Base-by-base conservation (phyloP, 2,888 invertebrate genomes). In the Trissoscelio sp. region DNA sequence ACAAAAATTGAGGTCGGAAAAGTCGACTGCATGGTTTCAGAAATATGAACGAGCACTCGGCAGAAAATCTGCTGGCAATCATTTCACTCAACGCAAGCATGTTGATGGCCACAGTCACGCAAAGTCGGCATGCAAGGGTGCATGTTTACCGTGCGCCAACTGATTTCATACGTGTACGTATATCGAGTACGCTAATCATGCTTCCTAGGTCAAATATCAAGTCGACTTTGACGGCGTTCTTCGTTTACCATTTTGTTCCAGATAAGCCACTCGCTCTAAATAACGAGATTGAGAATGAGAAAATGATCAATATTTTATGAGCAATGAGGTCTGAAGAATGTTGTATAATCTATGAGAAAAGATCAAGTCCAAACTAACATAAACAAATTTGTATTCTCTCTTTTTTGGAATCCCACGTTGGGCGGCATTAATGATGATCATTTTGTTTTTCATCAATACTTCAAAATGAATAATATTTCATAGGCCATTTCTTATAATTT, bases 151-250 rank as follows among this genome's bases (percentile, higher is more conserved):
- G 85, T 83, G 82, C 82, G 53, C 81, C 79, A 83, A 84, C 86
- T 88, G 87, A 86, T 86, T 87, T 87, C 86, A 85, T 85, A 86
- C 80, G 46, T 66, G 57, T 58, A 75, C 58, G 85, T 85, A 86
- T 86, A 86, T 85, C 83, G 82, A 79, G 81, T 83, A 81, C 84
- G 86, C 86, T 86, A 87, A 86, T 87, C 85, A 82, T 86, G 83
- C 84, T 81, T 86, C 83, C 83, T 84, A 85, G 84, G 80, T 86
- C 86, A 88, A 88, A 88, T 84, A 86, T 86, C 86, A 77, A 79
- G 78, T 67, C 83, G 78, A 86, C 87, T 90, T 88, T 88, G 87
- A 88, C 39, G 60, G 11, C 58, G 42, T 39, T 53, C 58, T 70
- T 53, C 57, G 34, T 14, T 62, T 37, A 11, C 51, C 44, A 44